Evolutionary conservation across 2,113 vertebrate genomes (phyloP).

Genomic region (Aspidoscelis tigris): DNA sequence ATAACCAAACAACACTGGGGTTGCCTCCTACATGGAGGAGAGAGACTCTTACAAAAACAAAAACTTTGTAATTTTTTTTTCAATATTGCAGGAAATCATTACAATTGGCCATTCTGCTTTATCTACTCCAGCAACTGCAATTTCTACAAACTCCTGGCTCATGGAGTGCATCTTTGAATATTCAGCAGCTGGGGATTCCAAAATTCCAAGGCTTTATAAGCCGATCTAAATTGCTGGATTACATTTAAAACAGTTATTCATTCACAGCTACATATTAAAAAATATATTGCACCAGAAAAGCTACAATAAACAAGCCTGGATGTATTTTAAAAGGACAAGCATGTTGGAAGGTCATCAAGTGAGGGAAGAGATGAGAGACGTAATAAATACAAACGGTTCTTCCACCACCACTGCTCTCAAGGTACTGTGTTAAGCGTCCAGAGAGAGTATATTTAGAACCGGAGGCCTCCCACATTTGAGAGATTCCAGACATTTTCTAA

Average conservation of each 20-base stretch:
- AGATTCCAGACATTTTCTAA: constrained; percentile 55
- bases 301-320: neutral
- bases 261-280: constrained; percentile 25
- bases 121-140: neutral
- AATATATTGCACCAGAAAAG: constrained; percentile 32
- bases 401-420: constrained; percentile 47
- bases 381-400: constrained; percentile 38
- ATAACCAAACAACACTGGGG: constrained; percentile 8
- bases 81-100: constrained; percentile 9
- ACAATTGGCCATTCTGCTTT: constrained; percentile 4
- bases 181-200: neutral
- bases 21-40: neutral
- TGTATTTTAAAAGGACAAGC: neutral
- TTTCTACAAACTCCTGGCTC: neutral
- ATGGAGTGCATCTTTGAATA: constrained; percentile 8
- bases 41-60: neutral
- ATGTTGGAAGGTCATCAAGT: constrained; percentile 42
- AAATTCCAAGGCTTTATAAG: constrained; percentile 29
- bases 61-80: neutral
- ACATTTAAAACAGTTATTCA: constrained; percentile 9
- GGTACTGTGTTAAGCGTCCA: constrained; percentile 53
- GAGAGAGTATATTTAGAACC: constrained; percentile 59
- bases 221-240: constrained; percentile 28
- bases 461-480: constrained; percentile 51
- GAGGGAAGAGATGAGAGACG: neutral